Evolutionary conservation across 2,113 vertebrate species (phyloP).

Genomic region (Turnix velox): DNA sequence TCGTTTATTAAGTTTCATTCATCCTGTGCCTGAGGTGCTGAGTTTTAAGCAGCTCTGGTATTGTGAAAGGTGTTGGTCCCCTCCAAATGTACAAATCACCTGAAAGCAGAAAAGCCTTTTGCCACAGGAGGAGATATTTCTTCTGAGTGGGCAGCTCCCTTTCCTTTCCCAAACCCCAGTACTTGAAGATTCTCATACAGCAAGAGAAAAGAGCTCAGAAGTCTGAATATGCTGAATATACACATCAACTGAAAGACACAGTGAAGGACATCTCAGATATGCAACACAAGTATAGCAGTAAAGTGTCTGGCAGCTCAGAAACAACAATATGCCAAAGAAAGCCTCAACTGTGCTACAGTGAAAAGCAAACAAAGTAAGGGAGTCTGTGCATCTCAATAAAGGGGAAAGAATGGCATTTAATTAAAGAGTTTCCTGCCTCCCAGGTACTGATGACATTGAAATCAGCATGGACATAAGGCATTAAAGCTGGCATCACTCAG

Average conservation of each 20-base stretch:
- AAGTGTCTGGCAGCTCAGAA: constrained; percentile 25
- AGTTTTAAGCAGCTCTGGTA: neutral
- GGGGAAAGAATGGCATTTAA: constrained; percentile 52
- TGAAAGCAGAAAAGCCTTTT: neutral
- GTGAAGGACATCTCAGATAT: neutral
- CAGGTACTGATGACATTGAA: constrained; percentile 70
- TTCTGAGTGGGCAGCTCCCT: neutral
- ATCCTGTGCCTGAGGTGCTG: neutral
- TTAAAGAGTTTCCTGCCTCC: constrained; percentile 63
- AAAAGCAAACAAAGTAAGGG: constrained; percentile 6
- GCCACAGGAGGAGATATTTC: neutral
- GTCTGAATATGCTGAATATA: neutral
- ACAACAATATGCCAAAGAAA: neutral
- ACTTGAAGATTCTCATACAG: neutral
- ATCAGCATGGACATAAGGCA: constrained; percentile 61
- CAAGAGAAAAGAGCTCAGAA: neutral
- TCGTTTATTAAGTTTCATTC: neutral
- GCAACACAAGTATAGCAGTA: neutral
- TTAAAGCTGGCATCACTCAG: constrained; percentile 54
- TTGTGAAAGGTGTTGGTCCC: rapidly evolving
- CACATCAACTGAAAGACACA: constrained; percentile 1
- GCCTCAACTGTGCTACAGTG: neutral
- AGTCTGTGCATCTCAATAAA: constrained; percentile 15
- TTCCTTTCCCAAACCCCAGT: neutral
- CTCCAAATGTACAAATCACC: neutral